Evolutionary conservation across 1,140 invertebrate genomes (phyloP), one percentile per base, ranked within the genome.

Genomic region (Bombus ignitus): DNA sequence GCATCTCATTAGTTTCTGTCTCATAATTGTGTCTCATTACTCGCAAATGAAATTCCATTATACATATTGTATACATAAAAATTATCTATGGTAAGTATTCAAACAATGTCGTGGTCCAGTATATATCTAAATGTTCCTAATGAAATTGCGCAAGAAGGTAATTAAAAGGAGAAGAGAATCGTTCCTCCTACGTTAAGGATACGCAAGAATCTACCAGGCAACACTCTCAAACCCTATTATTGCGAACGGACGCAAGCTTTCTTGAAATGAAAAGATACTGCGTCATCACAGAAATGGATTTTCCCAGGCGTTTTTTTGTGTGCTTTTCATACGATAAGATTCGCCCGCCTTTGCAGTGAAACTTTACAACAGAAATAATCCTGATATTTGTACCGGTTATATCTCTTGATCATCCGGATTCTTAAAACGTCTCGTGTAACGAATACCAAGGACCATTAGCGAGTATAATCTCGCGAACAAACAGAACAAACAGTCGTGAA

Each of bases 271-370:
- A 44, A 44, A 71, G 37, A 62, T 15, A 72, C 32, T 39, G 32
- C 42, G 77, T 81, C 83, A 85, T 85, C 83, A 32, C 3, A 32
- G 77, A 73, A 85, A 85, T 85, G 83, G 77, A 85, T 81, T 80
- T 85, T 65, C 57, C 25, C n/a, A 2, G 22, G 12, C 53, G 18
- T 53, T 22, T 47, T 44, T 53, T 53, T 53, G 47, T 53, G 47
- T 22, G 18, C 47, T 22, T 53, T 53, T 53, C 18, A 6, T 53
- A 15, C 76, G 18, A 42, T 47, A 37, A 42, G n/a, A 12, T n/a
- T 62, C 42, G 47, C 47, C 22, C 47, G 47, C 2, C 12, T 35
- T 28, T 28, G 47, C 47, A 9, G 10, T 2, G 5, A 0, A n/a
- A 76, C 3, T 59, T 37, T 59, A 39, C 6, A 28, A 39, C 8